phyloP scores from a whole-genome alignment of 2,888 invertebrate species.

The Tiliacea aurago region DNA sequence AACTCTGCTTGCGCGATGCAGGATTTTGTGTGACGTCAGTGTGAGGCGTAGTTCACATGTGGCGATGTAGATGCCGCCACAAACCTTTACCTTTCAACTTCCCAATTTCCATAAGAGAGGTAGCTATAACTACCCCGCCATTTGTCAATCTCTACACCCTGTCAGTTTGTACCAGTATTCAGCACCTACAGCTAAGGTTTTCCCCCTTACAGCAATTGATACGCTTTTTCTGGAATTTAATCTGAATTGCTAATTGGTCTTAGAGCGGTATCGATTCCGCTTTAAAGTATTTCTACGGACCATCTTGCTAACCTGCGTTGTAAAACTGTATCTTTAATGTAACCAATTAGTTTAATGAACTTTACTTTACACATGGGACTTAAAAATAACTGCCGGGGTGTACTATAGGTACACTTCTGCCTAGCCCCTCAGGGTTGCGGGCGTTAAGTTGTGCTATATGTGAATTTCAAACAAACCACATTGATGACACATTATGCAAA shows the following conservation, averaged over 20 bases:
- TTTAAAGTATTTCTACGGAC: slow-evolving; percentile 2
- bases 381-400: neutral
- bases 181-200: neutral
- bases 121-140: neutral
- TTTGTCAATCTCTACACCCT: neutral
- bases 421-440: neutral
- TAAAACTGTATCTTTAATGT: neutral
- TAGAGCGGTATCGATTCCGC: slow-evolving; percentile 20
- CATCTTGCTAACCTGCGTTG: neutral
- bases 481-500: neutral
- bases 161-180: neutral
- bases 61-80: too few species aligned
- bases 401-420: neutral
- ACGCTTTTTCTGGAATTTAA: slow-evolving; percentile 43
- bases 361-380: neutral
- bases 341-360: neutral
- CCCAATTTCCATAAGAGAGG: neutral
- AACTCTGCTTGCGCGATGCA: too few species aligned
- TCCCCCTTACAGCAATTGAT: neutral
- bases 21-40: too few species aligned
- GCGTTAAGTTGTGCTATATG: neutral
- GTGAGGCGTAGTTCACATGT: too few species aligned
- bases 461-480: neutral
- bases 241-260: slow-evolving; percentile 45
- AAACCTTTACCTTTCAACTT: neutral